Conservation (phyloP, 2,113 vertebrate genomes). For the Cebus imitator region DNA sequence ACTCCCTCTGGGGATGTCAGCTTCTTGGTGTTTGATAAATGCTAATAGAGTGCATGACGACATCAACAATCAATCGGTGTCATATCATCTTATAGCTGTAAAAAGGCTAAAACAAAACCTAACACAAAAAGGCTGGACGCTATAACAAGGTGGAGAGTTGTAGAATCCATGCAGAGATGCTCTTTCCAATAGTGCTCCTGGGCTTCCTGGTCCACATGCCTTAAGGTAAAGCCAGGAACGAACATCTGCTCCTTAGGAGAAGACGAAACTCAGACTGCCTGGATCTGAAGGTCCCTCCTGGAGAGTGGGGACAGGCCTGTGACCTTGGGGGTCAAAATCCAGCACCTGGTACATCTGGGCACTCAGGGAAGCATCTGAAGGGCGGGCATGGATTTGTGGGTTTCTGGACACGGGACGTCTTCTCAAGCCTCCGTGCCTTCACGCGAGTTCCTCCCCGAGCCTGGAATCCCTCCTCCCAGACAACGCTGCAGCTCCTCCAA, state of each 20-base stretch:
- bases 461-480: not conserved
- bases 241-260: fast-evolving
- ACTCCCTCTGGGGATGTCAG: no score
- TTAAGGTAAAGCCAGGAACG: fast-evolving
- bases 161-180: not conserved
- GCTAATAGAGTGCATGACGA: fast-evolving
- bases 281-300: no score
- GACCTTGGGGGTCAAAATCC: not conserved
- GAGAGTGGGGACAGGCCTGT: no score
- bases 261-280: no score
- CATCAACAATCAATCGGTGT: fast-evolving
- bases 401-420: not conserved
- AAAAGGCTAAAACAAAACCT: not conserved
- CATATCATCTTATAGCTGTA: no score
- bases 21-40: not conserved
- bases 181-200: not conserved
- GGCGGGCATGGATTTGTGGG: no score
- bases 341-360: not conserved
- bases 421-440: no score
- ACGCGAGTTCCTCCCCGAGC: not conserved
- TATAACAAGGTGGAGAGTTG: not conserved
- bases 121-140: no score
- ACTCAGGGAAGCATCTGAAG: not conserved
- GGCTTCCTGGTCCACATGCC: no score
- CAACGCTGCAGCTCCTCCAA: not conserved